Base-by-base conservation (phyloP, 2,888 invertebrate genomes). In the Ecdyonurus torrentis region DNA sequence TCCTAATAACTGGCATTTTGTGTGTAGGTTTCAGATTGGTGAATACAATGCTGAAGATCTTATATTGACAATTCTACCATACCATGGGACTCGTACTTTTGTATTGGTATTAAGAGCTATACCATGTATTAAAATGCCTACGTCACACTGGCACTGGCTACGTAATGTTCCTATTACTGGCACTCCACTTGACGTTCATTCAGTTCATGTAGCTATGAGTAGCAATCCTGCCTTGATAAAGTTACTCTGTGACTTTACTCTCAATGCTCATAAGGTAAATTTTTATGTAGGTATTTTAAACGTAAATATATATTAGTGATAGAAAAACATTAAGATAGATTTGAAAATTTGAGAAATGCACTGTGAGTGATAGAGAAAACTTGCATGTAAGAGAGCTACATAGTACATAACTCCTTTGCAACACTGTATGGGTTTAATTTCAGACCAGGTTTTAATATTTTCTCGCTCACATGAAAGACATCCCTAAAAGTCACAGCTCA, bases 61-160 rank as follows among this genome's bases (percentile, higher is more conserved):
- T 53, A 77, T 98, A 69, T 79, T 85, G 65, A 77, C 91, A 7
- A 87, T 91, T 63, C 74, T 99, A 63, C 97, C 98, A 0, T 97
- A 94, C 73, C 94, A 97, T 74, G 91, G 94, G 70, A 91, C 93
- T 0, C 87, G 88, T 67, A 86, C 91, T 66, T 99, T 97, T 76
- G 85, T 90, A 0, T 72, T 83, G 63, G 77, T 91, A 60, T 72
- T 97, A 1, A 91, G 94, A 73, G 77, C 93, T 1, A 72, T 90
- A 69, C 79, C 85, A 62, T 72, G 95, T 15, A 79, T 79, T 22
- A 76, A 81, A 5, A 69, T 73, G 0, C 75, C 75, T n/a, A 82
- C 82, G 19, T 55, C 55, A 62, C 78, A 80, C 64, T 94, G 91
- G 89, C 76, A 79, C 66, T 94, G 91, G 88, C 74, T 97, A 25